Conservation (phyloP, 2,888 invertebrate species). For the Candidula unifasciata region DNA sequence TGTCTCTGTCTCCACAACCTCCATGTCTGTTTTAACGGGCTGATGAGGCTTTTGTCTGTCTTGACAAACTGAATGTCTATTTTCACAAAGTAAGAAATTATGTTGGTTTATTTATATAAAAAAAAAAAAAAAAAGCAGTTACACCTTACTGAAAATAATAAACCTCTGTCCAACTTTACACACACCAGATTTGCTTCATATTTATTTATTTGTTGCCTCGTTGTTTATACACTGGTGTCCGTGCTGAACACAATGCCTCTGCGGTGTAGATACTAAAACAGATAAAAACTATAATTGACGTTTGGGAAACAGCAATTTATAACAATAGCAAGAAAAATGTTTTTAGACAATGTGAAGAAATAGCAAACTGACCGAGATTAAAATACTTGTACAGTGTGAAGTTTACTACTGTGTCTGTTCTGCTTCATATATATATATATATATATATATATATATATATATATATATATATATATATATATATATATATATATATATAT, state of each 20-base stretch:
- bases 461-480: background rate
- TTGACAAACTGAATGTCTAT: constrained; percentile 25
- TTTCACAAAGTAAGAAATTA: constrained; percentile 27
- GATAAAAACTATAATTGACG: no score
- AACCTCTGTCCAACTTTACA: constrained; percentile 5
- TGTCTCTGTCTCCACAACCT: no score
- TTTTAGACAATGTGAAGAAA: no score
- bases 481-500: background rate
- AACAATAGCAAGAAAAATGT: no score
- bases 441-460: no score
- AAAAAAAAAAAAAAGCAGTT: background rate
- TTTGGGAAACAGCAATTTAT: no score
- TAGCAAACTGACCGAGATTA: no score
- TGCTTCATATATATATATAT: background rate
- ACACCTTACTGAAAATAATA: background rate
- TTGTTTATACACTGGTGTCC: no score
- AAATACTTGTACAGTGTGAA: no score
- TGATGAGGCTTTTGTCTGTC: background rate
- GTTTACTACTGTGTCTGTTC: no score
- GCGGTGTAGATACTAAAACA: no score
- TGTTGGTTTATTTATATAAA: background rate
- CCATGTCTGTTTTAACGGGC: background rate
- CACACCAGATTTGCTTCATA: background rate
- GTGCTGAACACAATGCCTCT: no score
- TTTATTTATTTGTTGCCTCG: background rate